Conservation (phyloP, 2,113 vertebrate species). For the Corapipo altera region DNA sequence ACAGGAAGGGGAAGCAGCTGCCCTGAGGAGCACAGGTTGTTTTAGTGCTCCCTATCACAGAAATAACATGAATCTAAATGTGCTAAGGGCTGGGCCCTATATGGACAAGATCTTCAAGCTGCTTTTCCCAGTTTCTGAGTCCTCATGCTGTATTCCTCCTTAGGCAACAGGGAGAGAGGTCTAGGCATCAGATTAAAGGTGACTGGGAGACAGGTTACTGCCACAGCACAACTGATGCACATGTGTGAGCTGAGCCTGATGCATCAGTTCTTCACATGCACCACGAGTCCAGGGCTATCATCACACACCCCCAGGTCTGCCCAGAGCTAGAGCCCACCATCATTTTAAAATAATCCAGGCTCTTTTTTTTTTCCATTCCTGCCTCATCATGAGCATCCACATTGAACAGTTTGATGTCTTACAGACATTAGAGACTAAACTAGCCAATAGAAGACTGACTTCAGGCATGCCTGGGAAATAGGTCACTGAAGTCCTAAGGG, state of each 20-base stretch:
- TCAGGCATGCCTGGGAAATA: background rate
- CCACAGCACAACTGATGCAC: background rate
- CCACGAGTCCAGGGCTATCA: background rate
- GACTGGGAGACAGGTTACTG: rapidly evolving
- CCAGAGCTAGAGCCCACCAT: background rate
- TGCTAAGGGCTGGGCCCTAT: background rate
- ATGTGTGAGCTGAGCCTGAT: background rate
- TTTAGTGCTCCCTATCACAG: background rate
- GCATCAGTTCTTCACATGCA: background rate
- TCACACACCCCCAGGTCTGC: background rate
- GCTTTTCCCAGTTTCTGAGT: background rate
- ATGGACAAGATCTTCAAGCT: background rate
- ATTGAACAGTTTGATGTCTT: background rate
- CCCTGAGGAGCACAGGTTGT: background rate
- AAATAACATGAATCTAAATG: background rate
- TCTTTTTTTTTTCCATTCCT: background rate
- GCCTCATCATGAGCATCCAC: background rate
- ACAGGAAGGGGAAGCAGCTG: background rate
- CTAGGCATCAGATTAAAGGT: background rate
- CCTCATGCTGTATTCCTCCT: background rate
- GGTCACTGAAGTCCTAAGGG: background rate
- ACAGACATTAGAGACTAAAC: background rate
- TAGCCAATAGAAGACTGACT: background rate
- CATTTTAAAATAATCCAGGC: background rate
- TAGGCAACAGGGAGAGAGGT: background rate